Evolutionary conservation across 2,797 vertebrate species (phyloP).

Genomic region (Nothura maculosa): DNA sequence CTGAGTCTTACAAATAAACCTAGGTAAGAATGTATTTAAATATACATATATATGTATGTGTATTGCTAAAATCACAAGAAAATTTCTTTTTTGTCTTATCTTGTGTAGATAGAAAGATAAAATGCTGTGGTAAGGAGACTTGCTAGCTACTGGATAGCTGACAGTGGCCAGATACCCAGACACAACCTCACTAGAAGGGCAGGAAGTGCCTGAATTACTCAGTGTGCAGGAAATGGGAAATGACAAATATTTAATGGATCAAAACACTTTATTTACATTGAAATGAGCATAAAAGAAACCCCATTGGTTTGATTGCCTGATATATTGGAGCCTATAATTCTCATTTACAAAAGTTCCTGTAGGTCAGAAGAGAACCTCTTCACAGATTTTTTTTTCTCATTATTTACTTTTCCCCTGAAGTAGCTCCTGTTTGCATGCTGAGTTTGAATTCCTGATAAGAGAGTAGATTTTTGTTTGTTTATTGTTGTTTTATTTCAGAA

Average conservation of each 20-base stretch:
- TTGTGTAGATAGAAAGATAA: neutral
- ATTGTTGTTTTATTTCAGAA: neutral
- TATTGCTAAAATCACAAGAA: neutral
- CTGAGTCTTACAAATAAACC: neutral
- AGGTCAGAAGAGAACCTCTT: neutral
- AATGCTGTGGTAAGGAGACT: neutral
- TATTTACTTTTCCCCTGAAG: neutral
- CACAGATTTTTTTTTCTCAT: neutral
- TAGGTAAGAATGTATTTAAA: neutral
- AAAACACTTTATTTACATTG: conserved; percentile 8
- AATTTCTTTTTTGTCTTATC: neutral
- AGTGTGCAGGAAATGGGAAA: neutral
- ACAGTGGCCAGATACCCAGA: neutral
- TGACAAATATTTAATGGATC: conserved; percentile 4
- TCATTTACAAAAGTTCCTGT: neutral
- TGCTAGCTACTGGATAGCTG: neutral
- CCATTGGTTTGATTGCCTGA: neutral
- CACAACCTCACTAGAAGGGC: neutral
- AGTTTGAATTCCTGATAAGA: neutral
- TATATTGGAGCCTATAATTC: neutral
- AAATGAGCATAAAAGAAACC: neutral
- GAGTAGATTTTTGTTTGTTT: neutral
- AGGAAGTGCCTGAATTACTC: neutral
- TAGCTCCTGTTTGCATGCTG: accelerated
- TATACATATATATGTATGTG: neutral